phyloP scores from a whole-genome alignment of 2,888 invertebrate genomes.

The Sycophila texana region DNA sequence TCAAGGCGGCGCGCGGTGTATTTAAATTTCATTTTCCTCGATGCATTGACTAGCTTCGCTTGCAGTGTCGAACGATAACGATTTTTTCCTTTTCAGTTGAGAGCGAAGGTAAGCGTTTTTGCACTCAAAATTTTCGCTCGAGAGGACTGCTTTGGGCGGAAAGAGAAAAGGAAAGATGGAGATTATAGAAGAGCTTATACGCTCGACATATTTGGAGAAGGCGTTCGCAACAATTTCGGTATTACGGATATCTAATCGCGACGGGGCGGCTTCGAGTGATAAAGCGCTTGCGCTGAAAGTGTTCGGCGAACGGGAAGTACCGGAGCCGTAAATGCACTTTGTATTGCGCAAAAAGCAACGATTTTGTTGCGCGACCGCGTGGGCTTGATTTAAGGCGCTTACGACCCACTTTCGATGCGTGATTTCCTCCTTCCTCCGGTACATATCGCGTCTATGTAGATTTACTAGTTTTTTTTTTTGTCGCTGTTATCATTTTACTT shows the following conservation, averaged over 20 bases:
- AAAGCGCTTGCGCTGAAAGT: neutral
- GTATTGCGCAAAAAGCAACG: conserved; percentile 19
- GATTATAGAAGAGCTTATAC: neutral
- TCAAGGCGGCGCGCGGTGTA: too few species aligned
- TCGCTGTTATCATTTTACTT: too few species aligned
- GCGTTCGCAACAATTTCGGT: neutral
- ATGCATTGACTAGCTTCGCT: too few species aligned
- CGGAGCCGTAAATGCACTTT: neutral
- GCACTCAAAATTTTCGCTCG: too few species aligned
- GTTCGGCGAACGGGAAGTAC: neutral
- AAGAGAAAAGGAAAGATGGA: too few species aligned
- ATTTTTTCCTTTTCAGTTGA: too few species aligned
- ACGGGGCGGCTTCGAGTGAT: neutral
- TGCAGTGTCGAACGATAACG: too few species aligned
- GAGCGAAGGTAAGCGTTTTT: too few species aligned
- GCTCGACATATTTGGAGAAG: neutral
- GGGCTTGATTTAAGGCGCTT: conserved; percentile 24
- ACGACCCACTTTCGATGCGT: neutral
- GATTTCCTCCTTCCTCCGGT: neutral
- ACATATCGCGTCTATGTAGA: neutral
- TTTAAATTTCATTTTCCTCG: too few species aligned
- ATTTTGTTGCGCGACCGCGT: neutral
- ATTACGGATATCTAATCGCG: conserved; percentile 1
- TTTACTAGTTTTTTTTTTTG: too few species aligned
- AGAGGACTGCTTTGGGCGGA: too few species aligned